Evolutionary conservation across 2,797 vertebrate genomes (phyloP), one percentile per base, ranked within the genome.

Genomic region (Meda fulgida): DNA sequence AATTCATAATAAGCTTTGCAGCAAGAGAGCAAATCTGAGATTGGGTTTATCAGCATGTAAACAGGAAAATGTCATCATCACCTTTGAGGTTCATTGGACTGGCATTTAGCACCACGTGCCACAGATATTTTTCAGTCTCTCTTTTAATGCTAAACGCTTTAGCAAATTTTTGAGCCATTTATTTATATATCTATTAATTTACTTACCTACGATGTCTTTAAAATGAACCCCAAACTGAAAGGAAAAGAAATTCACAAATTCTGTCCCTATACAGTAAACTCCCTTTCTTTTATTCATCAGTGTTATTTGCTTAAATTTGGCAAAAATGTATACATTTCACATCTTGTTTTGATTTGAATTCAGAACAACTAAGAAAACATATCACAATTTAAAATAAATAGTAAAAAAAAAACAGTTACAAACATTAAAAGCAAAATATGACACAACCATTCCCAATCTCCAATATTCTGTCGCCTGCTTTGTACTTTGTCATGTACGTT

Each of bases 1-100:
- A 78, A 71, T 78, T 83, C 73, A 72, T 78, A 82, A 82, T 31
- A 34, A 38, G 58, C n/a, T 66, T 77, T 67, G 23, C 26, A 43
- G 71, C 53, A 34, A 73, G 38, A 58, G n/a, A 58, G 66, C 34
- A 43, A 40, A 70, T 46, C 51, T 72, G 7, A 82, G 26, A n/a
- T 63, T n/a, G 16, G 38, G 72, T 55, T 66, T 58, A 67, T 60
- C 19, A 58, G 60, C 72, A 26, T 79, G 63, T n/a, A 71, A 69
- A 66, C 55, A 55, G 71, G 46, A 43, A 34, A 34, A 63, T 73
- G 46, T 60, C 51, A 72, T 81, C 80, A 63, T 73, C 80, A 73
- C 8, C 38, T 63, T 21, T n/a, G 26, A 63, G 26, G 40, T 60
- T 29, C 26, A 31, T 23, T 29, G 26, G 29, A 58, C 51, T 26